Evolutionary conservation across 1,140 invertebrate genomes (phyloP), one percentile per base, ranked within the genome.

Genomic region (Augochlora pura): DNA sequence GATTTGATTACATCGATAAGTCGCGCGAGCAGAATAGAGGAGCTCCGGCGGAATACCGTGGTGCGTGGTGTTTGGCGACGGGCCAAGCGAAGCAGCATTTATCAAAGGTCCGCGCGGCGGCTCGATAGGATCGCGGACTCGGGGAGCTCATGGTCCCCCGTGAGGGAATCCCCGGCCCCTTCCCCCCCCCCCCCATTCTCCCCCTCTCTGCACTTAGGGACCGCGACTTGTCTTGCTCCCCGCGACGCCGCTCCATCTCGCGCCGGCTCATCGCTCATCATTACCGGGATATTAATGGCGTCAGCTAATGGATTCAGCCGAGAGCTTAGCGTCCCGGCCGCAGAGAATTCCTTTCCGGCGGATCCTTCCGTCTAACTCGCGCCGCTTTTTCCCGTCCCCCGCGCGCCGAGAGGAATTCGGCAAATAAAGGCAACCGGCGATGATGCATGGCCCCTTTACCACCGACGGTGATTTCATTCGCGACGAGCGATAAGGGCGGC

Each of bases 201-300:
- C n/a, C n/a, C n/a, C n/a, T n/a, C 57, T 16, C 9, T 25, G 75
- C 66, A 39, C 65, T 60, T 38, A 59, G 71, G 21, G 54, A 54
- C 68, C 68, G 42, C 60, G 76, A 8, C 69, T 76, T 54, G 63
- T 65, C 7, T 63, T 85, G 52, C 73, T 77, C 49, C 63, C 49
- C 25, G 59, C 42, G 75, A 83, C 69, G 72, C 76, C 75, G 75
- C 62, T 80, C 73, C 79, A 81, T 64, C 78, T 80, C 77, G 54
- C 71, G 80, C 57, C 63, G 80, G 77, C 87, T 87, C 88, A 88
- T 89, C 88, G 82, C 87, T 89, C 88, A 88, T 87, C 87, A 90
- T 90, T 90, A 90, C 87, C 66, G 72, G 75, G 88, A 89, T 89
- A 90, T 90, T 90, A 90, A 90, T 89, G 86, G 88, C 88, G 86